Base-by-base conservation (phyloP, 2,113 vertebrate genomes). In the Sylvietta virens region DNA sequence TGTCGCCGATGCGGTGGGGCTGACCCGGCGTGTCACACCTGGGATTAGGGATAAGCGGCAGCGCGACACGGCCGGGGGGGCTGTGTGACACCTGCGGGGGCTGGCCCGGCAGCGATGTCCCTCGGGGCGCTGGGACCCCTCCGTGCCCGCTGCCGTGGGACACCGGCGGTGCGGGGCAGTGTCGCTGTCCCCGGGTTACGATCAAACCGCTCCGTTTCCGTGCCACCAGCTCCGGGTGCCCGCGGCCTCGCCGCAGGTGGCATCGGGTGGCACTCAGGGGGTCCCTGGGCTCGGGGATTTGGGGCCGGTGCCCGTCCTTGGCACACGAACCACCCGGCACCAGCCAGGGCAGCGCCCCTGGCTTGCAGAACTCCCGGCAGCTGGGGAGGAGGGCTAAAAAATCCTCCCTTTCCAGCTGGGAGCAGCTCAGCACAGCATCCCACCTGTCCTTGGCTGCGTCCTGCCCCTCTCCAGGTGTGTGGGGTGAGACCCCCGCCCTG, bases 41-140 rank as follows among this genome's bases (percentile, higher is more conserved):
- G 10, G 72, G 56, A n/a, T 74, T 84, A 44, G 15, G 35, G 56
- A 15, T 6, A 2, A 2, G 9, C 5, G 1, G 81, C 62, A 8
- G 50, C 3, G 4, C 60, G 67, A 28, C 5, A 3, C 15, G 13
- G 2, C 3, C 61, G 53, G 70, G 30, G 44, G 40, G 24, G 19
- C 42, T 53, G 53, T 54, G 30, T 20, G 53, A 54, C 30, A 47
- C 10, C 47, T 12, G 10, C 4, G 22, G 47, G 47, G 47, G 21
- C 22, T 47, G 21, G 23, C 13, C 44, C 1, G 17, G 21, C 58
- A 8, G 23, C 31, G 35, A 7, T 5, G 9, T 12, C 23, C 54
- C 19, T 9, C 0, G 15, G 6, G 23, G 27, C 2, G 13, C n/a
- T 4, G 7, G 15, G 9, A 27, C 6, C 3, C 3, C 30, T 14